These are phyloP conservation scores for Pomatorhinus ruficollis DNA, from an alignment of 2,113 vertebrate genomes.

Conservation along the genomic window DNA sequence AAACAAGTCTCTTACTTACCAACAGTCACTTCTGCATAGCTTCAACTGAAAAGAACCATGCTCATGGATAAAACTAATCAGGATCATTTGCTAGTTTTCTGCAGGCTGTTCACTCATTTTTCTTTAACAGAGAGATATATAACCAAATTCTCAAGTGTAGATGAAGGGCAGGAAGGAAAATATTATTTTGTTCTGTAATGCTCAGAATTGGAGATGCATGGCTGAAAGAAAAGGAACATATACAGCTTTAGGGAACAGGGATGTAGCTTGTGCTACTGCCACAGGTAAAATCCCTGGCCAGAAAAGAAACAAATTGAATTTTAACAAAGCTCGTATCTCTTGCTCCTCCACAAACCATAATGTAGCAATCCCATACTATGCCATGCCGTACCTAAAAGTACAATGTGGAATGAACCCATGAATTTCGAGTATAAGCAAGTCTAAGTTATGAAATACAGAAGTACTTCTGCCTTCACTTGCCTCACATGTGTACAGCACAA, in stretches of 20 bases:
- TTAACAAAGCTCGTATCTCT: background rate
- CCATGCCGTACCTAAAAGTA: background rate
- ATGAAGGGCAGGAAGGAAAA: background rate
- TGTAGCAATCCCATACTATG: background rate
- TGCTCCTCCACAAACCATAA: background rate
- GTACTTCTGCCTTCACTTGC: background rate
- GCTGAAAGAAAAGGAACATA: background rate
- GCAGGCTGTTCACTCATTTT: background rate
- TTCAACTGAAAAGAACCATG: background rate
- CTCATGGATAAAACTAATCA: background rate
- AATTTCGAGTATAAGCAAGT: background rate
- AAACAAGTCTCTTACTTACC: background rate
- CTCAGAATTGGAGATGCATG: background rate
- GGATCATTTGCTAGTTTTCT: background rate
- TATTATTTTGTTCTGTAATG: background rate
- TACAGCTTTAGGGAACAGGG: background rate
- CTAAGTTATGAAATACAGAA: background rate
- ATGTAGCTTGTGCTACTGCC: background rate
- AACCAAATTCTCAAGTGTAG: background rate
- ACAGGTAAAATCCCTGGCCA: background rate
- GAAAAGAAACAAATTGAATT: background rate
- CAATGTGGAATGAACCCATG: background rate
- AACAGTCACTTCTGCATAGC: background rate
- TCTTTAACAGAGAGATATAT: background rate
- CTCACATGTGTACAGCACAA: rapidly evolving